phyloP scores from a whole-genome alignment of 2,888 invertebrate genomes.

The Clanis bilineata region DNA sequence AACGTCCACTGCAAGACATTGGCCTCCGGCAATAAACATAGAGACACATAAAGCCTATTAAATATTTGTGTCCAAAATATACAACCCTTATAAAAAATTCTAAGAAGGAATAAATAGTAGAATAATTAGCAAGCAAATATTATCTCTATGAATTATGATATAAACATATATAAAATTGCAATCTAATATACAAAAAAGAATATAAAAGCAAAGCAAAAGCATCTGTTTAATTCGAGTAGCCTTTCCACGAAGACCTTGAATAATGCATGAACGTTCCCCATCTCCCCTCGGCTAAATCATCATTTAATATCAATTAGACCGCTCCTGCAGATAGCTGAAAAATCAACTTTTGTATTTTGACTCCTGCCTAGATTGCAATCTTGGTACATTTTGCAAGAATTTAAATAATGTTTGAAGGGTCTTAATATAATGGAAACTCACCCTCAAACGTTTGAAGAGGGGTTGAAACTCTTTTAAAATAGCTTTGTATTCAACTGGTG shows the following conservation, averaged over 20 bases:
- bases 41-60: too few relatives aligned
- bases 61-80: too few relatives aligned
- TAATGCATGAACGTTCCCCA: slow-evolving; percentile 38
- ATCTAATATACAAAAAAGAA: neutral
- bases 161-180: neutral
- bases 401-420: slow-evolving; percentile 23
- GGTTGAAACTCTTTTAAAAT: slow-evolving; percentile 33
- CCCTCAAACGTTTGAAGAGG: slow-evolving; percentile 18
- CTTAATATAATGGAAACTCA: slow-evolving; percentile 26
- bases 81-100: too few relatives aligned
- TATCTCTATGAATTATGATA: too few relatives aligned
- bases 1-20: too few relatives aligned
- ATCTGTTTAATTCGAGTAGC: slow-evolving; percentile 37
- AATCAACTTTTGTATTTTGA: slow-evolving; percentile 24
- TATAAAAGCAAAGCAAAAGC: slow-evolving; percentile 23
- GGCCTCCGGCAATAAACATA: too few relatives aligned
- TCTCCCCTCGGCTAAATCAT: slow-evolving; percentile 48
- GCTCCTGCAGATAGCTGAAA: slow-evolving; percentile 25
- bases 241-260: slow-evolving; percentile 40
- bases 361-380: slow-evolving; percentile 1
- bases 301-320: slow-evolving; percentile 65
- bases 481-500: slow-evolving; percentile 45
- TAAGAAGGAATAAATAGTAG: too few relatives aligned
- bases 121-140: neutral
- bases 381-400: neutral